Conservation (phyloP, 2,888 invertebrate genomes). For the Tricholauxania praeusta region DNA sequence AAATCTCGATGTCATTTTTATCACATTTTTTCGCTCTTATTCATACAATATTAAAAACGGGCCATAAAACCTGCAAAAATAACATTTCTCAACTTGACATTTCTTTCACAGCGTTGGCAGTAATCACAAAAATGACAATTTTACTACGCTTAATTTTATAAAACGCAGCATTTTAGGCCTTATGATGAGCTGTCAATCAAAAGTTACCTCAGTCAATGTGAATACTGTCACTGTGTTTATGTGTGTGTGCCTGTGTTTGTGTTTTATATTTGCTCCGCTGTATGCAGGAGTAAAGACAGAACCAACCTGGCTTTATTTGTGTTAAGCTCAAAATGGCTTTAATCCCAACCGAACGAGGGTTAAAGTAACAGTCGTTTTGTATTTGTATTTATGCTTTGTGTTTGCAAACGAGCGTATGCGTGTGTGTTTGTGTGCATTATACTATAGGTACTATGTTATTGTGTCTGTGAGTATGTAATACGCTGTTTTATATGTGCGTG, state of each 20-base stretch:
- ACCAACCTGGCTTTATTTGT: background rate
- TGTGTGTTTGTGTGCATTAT: background rate
- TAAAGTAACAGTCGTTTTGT: background rate
- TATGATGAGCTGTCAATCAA: conserved; percentile 34
- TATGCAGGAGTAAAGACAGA: too few species aligned
- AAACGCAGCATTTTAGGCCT: conserved; percentile 24
- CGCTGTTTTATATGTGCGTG: background rate
- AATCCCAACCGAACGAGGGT: background rate
- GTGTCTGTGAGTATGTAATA: background rate
- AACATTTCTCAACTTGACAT: background rate
- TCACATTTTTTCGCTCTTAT: too few species aligned
- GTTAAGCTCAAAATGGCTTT: conserved; percentile 3
- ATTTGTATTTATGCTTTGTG: background rate
- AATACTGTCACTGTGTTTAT: background rate
- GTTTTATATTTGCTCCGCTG: conserved; percentile 8
- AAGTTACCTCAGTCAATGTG: conserved; percentile 5
- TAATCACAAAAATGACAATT: conserved; percentile 29
- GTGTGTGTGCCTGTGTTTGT: background rate
- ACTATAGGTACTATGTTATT: too few species aligned
- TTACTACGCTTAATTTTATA: conserved; percentile 26
- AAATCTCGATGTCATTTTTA: too few species aligned
- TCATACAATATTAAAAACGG: too few species aligned
- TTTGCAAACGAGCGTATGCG: background rate
- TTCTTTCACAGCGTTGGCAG: background rate
- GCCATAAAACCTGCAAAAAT: background rate